Conservation (phyloP, 1,140 invertebrate genomes). For the Helicoverpa zea region DNA sequence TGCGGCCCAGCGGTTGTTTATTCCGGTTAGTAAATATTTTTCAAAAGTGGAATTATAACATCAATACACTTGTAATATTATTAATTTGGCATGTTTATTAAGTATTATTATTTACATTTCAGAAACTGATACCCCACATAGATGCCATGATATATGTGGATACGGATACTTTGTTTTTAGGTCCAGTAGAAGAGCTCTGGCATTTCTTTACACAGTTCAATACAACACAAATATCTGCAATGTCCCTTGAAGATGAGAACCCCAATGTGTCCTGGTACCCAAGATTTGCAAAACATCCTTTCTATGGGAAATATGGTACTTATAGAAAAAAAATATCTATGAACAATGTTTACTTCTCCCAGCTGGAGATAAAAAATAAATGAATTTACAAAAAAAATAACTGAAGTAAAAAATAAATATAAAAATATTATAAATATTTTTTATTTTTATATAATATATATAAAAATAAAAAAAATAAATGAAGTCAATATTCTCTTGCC, state of each 20-base stretch:
- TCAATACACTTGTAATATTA: too few relatives aligned
- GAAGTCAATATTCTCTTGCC: too few relatives aligned
- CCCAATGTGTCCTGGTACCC: conserved; percentile 98
- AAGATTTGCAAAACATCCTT: conserved; percentile 97
- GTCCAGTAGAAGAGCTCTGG: conserved; percentile 94
- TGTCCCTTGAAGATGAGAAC: conserved; percentile 97
- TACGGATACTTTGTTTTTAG: conserved; percentile 96
- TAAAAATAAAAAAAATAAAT: too few relatives aligned
- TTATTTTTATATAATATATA: too few relatives aligned
- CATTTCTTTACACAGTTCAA: conserved; percentile 94
- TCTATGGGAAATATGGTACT: conserved; percentile 94
- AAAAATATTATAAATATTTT: too few relatives aligned
- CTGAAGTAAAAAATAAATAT: too few relatives aligned
- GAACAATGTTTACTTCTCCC: too few relatives aligned
- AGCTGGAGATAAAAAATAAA: neutral
- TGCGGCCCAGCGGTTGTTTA: conserved; percentile 96
- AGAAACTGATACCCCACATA: conserved; percentile 92
- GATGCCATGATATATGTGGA: conserved; percentile 98
- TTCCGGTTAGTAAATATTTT: conserved; percentile 90
- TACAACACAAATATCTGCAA: conserved; percentile 94
- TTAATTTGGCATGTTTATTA: neutral
- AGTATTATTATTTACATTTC: conserved; percentile 56
- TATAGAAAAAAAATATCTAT: too few relatives aligned
- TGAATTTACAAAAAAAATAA: neutral
- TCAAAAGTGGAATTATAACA: too few relatives aligned